Evolutionary conservation across 1,140 invertebrate species (phyloP).

Genomic region (Riptortus pedestris): DNA sequence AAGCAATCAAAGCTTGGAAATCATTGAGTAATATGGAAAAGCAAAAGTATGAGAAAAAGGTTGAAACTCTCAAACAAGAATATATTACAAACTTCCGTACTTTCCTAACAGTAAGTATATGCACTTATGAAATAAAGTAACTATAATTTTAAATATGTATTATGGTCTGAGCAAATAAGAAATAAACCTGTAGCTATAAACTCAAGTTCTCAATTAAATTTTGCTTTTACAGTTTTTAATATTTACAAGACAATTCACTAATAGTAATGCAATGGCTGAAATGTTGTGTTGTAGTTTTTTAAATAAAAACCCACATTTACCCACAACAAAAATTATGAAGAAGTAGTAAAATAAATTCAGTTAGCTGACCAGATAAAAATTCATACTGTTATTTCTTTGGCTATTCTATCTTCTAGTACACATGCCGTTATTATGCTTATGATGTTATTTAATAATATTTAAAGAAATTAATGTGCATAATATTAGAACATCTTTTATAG

Average conservation of each 20-base stretch:
- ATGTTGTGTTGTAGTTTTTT: not conserved
- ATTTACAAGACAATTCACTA: not conserved
- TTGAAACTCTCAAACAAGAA: conserved; percentile 23
- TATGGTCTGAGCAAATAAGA: not conserved
- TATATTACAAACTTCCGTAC: conserved; percentile 24
- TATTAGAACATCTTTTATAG: too few relatives aligned
- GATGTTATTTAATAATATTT: too few relatives aligned
- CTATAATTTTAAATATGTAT: not conserved
- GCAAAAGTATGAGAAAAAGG: conserved; percentile 22
- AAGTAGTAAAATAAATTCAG: too few relatives aligned
- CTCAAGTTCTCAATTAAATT: not conserved
- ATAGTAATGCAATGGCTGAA: not conserved
- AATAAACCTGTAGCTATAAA: not conserved
- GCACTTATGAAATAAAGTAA: not conserved
- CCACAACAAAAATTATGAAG: too few relatives aligned
- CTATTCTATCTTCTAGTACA: too few relatives aligned
- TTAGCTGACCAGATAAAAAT: too few relatives aligned
- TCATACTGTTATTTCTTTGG: too few relatives aligned
- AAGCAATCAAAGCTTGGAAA: conserved; percentile 25
- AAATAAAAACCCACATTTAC: too few relatives aligned
- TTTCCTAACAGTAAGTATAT: conserved; percentile 26
- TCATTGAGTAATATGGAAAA: conserved; percentile 11
- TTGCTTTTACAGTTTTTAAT: not conserved
- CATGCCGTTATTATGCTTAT: too few relatives aligned
- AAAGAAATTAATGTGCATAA: too few relatives aligned